Evolutionary conservation across 2,888 invertebrate genomes (phyloP).

Genomic region (Agrochola macilenta): DNA sequence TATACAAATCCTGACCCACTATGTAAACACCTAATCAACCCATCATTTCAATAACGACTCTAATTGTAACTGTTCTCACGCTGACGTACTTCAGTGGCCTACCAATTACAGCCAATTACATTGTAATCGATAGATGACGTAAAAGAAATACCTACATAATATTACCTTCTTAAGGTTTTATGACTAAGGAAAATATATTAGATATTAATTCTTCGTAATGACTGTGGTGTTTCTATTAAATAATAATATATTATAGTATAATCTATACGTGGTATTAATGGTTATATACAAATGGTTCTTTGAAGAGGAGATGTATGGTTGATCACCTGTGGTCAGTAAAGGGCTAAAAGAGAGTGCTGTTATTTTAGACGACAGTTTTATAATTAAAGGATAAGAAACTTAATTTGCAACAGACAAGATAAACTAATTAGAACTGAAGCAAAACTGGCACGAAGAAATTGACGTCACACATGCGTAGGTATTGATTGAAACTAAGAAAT

Average conservation of each 20-base stretch:
- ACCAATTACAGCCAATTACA: constrained; percentile 78
- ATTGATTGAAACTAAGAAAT: background rate
- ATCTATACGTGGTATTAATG: constrained; percentile 3
- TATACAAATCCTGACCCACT: constrained; percentile 19
- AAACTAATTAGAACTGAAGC: background rate
- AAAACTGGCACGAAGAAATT: no score
- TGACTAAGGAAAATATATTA: constrained; percentile 52
- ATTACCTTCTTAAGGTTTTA: constrained; percentile 45
- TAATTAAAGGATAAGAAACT: background rate
- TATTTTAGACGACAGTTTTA: no score
- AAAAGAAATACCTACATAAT: constrained; percentile 63
- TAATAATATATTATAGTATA: background rate
- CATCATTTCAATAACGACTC: constrained; percentile 57
- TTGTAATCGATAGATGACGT: constrained; percentile 79
- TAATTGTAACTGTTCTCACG: constrained; percentile 73
- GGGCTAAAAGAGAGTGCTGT: background rate
- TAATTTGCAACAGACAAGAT: background rate
- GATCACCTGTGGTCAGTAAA: no score
- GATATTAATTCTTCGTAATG: constrained; percentile 52
- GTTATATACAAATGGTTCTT: constrained; percentile 21
- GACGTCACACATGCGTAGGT: background rate
- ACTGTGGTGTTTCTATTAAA: constrained; percentile 27
- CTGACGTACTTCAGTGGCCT: constrained; percentile 54
- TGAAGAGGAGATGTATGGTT: background rate
- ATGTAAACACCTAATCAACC: constrained; percentile 29